Base-by-base conservation (phyloP, 2,888 invertebrate genomes). In the Mythimna impura region DNA sequence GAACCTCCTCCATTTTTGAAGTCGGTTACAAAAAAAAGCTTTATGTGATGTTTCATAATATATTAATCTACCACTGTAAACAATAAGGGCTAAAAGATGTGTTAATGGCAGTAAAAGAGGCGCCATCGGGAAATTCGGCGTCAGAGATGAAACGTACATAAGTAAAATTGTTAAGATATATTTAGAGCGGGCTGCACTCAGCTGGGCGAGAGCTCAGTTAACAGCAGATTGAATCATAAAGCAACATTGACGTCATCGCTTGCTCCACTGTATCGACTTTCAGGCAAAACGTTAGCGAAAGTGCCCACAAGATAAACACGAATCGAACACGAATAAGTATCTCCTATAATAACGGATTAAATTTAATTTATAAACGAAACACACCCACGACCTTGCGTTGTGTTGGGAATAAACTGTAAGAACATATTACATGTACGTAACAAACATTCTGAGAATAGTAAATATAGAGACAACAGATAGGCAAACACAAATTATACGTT, bases 111-210 rank as follows among this genome's bases (percentile, higher is more conserved):
- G 40, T 66, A 25, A 63, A 71, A 71, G 57, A 70, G 71, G 70
- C 76, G 75, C 70, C 76, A 74, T 68, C 60, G n/a, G 75, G 60
- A 86, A 86, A 79, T 81, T 87, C 76, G 70, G 63, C 83, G 83
- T 79, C 67, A 70, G 74, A 81, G 80, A 83, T 82, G 81, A 87
- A 88, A 90, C 90, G 80, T 86, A 82, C 90, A 89, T 89, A 91
- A 90, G 90, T 92, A 87, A 93, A 92, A 93, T 92, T 93, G 91
- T 92, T 89, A 90, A 88, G 89, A 89, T 95, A 95, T 95, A 92
- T 93, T 93, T 94, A 94, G 94, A 92, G 86, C 93, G 93, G 93
- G 88, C 92, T 94, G 94, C 93, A 93, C 93, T 95, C 94, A 94
- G 93, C 94, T 94, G 94, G 91, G 90, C 89, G 89, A 90, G 91